Evolutionary conservation across 1,140 invertebrate genomes (phyloP), one percentile per base, ranked within the genome.

Genomic region (Pollicipes pollicipes): DNA sequence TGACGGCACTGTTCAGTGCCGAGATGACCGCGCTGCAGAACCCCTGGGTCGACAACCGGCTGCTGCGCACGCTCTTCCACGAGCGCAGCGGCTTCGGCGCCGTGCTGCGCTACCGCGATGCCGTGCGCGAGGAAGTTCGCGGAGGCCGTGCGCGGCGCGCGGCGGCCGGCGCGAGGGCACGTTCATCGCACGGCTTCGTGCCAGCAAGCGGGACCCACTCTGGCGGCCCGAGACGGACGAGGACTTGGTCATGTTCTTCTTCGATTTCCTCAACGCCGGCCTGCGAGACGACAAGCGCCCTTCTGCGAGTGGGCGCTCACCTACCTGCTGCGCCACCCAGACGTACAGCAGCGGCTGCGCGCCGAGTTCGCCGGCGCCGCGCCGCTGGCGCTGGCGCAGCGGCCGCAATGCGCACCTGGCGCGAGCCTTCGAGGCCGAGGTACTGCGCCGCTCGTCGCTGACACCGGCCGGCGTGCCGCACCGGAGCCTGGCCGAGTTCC

Each of bases 301-400:
- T 77, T 77, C 0, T 64, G 79, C 21, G 73, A 70, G n/a, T 80
- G 77, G 78, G 35, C 73, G 0, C 29, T 78, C 3, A 66, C 79
- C 3, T 77, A 76, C 30, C 69, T 79, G 70, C 74, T 75, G 0
- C 68, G 70, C 4, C 68, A 78, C 85, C 78, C 76, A 10, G 76
- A 79, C 13, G 72, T 79, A 0, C 78, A 80, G 71, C 72, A 70
- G 30, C 72, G 72, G 70, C 69, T 79, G 0, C 76, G 77, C 10
- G 70, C 73, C 35, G 79, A 80, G 72, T 75, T 80, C 26, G 79
- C 79, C 68, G 68, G 72, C 3, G 67, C 79, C 16, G 75, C 76
- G 17, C 58, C 63, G 35, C 71, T 70, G n/a, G 74, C 69, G 10
- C 26, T 73, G 24, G 74, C 71, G 13, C 45, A 58, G 13, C 45